A percentile compares a stretch with the other conserved stretches of the same genome.
Conservation (phyloP, 2,797 vertebrate species). For the Petrocephalus schoutedeni region DNA sequence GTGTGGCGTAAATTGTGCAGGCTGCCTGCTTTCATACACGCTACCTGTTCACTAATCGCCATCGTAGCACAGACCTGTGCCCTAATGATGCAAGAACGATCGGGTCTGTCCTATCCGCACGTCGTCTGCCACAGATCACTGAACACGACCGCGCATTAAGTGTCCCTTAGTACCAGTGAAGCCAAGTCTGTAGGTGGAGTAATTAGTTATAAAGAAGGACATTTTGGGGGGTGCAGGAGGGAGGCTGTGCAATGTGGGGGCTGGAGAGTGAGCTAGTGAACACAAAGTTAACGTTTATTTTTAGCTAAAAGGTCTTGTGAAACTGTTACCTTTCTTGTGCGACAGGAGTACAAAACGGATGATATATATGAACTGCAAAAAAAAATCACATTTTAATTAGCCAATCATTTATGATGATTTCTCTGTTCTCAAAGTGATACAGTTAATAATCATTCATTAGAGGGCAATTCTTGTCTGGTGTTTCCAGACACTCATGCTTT, state of each 20-base stretch:
- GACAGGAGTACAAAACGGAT: constrained; percentile 68
- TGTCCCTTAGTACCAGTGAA: constrained; percentile 64
- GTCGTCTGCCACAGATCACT: not conserved
- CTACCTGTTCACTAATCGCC: not conserved
- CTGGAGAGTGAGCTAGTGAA: constrained; percentile 18
- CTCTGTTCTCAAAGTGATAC: constrained; percentile 62
- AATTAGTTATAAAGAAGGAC: not conserved
- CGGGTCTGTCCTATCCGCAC: not conserved
- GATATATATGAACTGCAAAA: constrained; percentile 67
- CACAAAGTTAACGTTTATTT: constrained; percentile 58
- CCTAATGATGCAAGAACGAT: not conserved
- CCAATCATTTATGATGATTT: constrained; percentile 71
- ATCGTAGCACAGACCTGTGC: not conserved
- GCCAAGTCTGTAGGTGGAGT: constrained; percentile 34
- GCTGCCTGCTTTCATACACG: not conserved
- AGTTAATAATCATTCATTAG: constrained; percentile 71
- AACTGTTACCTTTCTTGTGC: constrained; percentile 60
- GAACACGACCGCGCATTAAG: constrained; percentile 60
- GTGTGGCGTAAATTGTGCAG: not conserved
- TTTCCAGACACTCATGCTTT: constrained; percentile 52
- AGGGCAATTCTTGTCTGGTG: constrained; percentile 61
- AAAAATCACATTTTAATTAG: constrained; percentile 68
- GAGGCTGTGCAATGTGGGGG: constrained; percentile 48
- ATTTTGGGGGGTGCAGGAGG: constrained; percentile 15
- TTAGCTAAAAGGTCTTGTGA: constrained; percentile 66